Conservation (phyloP, 2,888 invertebrate species). For the Folsomia candida region DNA sequence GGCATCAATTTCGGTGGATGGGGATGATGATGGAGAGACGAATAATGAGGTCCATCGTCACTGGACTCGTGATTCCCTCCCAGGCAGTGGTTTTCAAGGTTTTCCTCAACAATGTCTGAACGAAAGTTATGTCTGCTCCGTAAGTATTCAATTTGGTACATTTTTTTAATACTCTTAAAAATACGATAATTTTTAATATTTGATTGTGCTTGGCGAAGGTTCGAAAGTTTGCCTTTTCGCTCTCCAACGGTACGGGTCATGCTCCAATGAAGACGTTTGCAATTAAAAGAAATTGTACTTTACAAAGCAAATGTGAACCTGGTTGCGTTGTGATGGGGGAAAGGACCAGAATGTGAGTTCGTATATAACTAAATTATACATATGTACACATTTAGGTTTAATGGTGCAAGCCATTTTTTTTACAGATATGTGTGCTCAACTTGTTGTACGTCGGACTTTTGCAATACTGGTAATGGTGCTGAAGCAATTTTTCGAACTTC, state of each 20-base stretch:
- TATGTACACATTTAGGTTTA: neutral
- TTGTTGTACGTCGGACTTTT: neutral
- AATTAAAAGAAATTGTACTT: neutral
- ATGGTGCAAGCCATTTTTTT: neutral
- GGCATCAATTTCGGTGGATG: no score
- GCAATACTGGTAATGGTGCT: conserved; percentile 2
- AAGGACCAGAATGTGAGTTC: conserved; percentile 1
- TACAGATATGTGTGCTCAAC: conserved; percentile 2
- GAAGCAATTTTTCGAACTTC: neutral
- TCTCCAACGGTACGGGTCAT: conserved; percentile 2
- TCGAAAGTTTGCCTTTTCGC: neutral
- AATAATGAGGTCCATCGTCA: neutral
- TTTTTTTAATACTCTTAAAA: neutral
- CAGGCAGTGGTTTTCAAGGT: neutral
- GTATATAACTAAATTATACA: neutral
- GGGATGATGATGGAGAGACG: neutral
- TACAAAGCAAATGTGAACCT: neutral
- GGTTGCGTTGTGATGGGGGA: neutral
- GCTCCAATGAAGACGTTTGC: neutral
- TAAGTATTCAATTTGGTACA: neutral
- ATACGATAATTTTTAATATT: neutral
- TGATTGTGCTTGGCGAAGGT: neutral
- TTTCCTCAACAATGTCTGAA: neutral
- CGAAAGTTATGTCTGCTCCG: neutral
- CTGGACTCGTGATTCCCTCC: neutral